Conservation (phyloP, 1,140 invertebrate genomes). For the Cepaea nemoralis region DNA sequence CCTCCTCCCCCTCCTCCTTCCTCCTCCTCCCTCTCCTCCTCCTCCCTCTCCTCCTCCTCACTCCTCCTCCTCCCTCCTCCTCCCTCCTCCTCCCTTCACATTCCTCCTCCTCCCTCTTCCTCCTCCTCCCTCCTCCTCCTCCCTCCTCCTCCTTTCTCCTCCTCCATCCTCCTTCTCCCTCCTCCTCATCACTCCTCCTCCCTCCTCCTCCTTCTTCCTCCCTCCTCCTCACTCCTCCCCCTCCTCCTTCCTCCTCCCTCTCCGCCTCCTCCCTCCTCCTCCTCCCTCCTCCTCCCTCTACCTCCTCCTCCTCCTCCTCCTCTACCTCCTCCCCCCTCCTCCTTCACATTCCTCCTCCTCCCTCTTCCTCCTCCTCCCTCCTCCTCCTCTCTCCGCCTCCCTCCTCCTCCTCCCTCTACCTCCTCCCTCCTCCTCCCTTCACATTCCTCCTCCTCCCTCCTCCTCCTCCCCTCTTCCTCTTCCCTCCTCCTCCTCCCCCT, state of each 20-base stretch:
- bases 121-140: not conserved
- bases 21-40: constrained; percentile 20
- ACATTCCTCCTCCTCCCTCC: constrained; percentile 3
- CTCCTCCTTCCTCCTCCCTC: too few relatives aligned
- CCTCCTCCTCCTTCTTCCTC: not conserved
- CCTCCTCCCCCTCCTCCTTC: not conserved
- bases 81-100: too few relatives aligned
- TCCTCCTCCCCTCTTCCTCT: constrained; percentile 11
- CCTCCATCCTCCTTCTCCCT: too few relatives aligned
- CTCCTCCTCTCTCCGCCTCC: not conserved
- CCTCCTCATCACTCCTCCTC: too few relatives aligned
- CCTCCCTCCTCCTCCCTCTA: not conserved
- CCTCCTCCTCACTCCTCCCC: too few relatives aligned
- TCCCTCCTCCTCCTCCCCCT: not conserved
- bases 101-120: not conserved
- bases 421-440: too few relatives aligned
- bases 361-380: too few relatives aligned
- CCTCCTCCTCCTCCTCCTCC: not conserved
- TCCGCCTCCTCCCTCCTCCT: not conserved
- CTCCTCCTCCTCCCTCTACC: too few relatives aligned
- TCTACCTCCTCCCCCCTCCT: too few relatives aligned
- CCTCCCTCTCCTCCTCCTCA: not conserved
- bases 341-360: too few relatives aligned
- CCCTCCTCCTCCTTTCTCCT: too few relatives aligned
- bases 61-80: too few relatives aligned